Evolutionary conservation across 2,113 vertebrate species (phyloP), one percentile per base, ranked within the genome.

Genomic region (Tringa solitaria): DNA sequence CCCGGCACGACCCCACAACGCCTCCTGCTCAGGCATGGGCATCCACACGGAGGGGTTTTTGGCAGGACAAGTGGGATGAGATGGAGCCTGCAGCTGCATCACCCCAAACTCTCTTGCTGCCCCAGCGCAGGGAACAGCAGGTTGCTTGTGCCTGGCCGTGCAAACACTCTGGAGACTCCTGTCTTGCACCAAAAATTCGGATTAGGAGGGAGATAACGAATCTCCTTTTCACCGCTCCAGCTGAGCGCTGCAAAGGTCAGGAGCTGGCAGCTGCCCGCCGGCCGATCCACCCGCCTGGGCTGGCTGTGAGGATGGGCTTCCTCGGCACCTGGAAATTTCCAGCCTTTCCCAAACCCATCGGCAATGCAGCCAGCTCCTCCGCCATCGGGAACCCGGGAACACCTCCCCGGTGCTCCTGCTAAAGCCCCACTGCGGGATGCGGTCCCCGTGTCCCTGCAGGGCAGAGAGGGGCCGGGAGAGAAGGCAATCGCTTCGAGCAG

Each of bases 371-470:
- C 63, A 12, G 65, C 46, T 75, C 50, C n/a, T 65, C 14, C 0
- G 15, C 60, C 70, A 51, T 12, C 10, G 8, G 50, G n/a, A 6
- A 63, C 48, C 56, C 9, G 13, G 89, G 76, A 74, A 12, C 24
- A 51, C 18, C 56, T 57, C 12, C 46, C 43, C 0, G 4, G 30
- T 33, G 41, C 72, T 53, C 21, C 80, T 17, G n/a, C 37, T 50
- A 6, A 21, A 81, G 64, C 57, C 33, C n/a, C 0, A 2, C 19
- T 13, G 6, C 0, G 4, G 3, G 14, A 16, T 3, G 6, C 0
- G 54, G 6, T 35, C 46, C 30, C 46, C 3, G 3, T 54, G 53
- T 37, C 39, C 74, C 28, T 8, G 0, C 1, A 2, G 79, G 17
- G 57, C 53, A 83, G 51, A 61, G 53, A 3, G 1, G 46, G 50